Evolutionary conservation across 37 sponge, comb jelly and placozoan genomes (phyloP), one percentile per base, ranked within the genome.

Genomic region (Mnemiopsis leidyi): DNA sequence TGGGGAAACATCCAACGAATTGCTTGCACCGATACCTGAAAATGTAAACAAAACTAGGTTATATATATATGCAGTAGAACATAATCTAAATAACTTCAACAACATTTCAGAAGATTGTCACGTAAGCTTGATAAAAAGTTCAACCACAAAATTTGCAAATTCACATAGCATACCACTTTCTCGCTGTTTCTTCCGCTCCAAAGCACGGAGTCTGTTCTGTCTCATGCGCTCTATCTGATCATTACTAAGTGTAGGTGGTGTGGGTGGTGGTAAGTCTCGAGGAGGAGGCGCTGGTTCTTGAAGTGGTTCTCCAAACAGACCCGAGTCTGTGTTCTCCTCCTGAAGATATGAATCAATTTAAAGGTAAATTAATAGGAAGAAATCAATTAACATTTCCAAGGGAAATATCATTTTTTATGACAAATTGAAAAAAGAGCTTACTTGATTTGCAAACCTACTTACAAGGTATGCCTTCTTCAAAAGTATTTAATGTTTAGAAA

Each of bases 221-320:
- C 90, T 85, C 90, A 85, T 85, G n/a, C 90, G 48, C 35, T 85
- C 90, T n/a, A 85, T 85, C 68, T 85, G 90, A 2, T 38, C 90
- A 16, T 7, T 28, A 25, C 38, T 85, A 1, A 85, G 90, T 5
- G 90, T 23, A 1, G 48, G 90, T 7, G 82, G 32, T 28, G 32
- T 9, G 2, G 82, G 32, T 32, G 82, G 82, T 3, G 34, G 34
- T 9, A 21, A 5, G 9, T 32, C 7, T 13, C 1, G 21, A 32
- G 82, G 82, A 35, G 33, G 37, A 13, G 34, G 34, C 7, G 36
- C 36, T 23, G 34, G 82, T 5, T 23, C 30, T 34, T 31, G 2
- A 0, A 13, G 34, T 7, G 75, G n/a, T 71, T n/a, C 30, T 71
- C 75, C 75, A 71, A 71, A 71, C 30, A 71, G 75, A 71, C 75